Evolutionary conservation across 2,797 vertebrate species (phyloP), one percentile per base, ranked within the genome.

Genomic region (Threskiornis aethiopicus): DNA sequence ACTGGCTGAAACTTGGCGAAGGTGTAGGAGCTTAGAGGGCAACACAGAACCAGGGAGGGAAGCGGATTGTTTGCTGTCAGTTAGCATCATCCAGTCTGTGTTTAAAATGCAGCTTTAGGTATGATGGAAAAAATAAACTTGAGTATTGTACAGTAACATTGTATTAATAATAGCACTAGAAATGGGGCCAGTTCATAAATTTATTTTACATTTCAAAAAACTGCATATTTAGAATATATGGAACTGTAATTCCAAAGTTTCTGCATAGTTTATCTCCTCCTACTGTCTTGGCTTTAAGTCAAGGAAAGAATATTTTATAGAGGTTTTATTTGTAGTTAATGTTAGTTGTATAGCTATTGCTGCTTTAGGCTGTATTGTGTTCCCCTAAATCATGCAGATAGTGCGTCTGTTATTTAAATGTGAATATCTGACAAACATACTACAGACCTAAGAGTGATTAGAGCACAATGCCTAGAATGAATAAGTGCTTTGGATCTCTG

Each of bases 321-420:
- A 35, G 22, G n/a, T 79, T 62, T 93, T 82, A 72, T 90, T 86
- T 91, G 46, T 47, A 44, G n/a, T 46, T 92, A 81, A 58, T 86
- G 42, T 86, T 93, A 75, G 33, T 42, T 44, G 15, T 65, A 8
- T 51, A 75, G 54, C 75, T 91, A 19, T 73, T 92, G 59, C 75
- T 87, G 71, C 85, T 91, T 42, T 75, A 51, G 39, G 26, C 82
- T 86, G 9, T 71, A 44, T 78, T 93, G n/a, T 55, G 25, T 75
- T 78, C 41, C 47, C 61, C 72, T 86, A 95, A 90, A 86, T 95
- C 82, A 33, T 37, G 46, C 39, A 86, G 84, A 26, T 46, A 86
- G 57, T 33, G 61, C 9, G 13, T 67, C 57, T 57, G 52, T 93
- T 95, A 88, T 84, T 89, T 88, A 90, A 93, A 94, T 91, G 73